Evolutionary conservation across 2,113 vertebrate genomes (phyloP).

Genomic region (Quiscalus mexicanus): DNA sequence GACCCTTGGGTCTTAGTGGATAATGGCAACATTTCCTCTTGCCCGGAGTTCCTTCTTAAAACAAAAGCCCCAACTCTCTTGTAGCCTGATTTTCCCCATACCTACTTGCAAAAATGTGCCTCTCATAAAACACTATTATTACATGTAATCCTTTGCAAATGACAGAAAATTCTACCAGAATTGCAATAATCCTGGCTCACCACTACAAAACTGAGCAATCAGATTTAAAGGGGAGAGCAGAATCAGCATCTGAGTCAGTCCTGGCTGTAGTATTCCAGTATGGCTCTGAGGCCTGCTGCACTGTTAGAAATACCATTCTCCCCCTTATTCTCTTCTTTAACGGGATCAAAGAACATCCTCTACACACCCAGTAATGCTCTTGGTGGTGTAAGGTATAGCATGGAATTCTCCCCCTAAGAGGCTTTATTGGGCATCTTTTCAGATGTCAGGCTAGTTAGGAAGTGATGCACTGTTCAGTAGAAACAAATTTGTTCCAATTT

Average conservation of each 20-base stretch:
- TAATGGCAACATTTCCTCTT: not conserved
- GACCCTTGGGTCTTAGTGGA: not conserved
- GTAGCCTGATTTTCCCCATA: not conserved
- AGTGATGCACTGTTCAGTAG: not conserved
- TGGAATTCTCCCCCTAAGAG: not conserved
- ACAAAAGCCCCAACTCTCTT: not conserved
- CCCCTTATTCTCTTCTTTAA: not conserved
- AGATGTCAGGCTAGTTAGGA: not conserved
- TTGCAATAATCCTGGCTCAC: not conserved
- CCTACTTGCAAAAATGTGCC: not conserved
- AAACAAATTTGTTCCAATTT: conserved; percentile 27
- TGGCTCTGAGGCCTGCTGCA: not conserved
- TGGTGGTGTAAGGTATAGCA: not conserved
- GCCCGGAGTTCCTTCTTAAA: not conserved
- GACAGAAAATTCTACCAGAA: not conserved
- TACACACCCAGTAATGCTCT: not conserved
- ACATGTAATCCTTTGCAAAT: not conserved
- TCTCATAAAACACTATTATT: not conserved
- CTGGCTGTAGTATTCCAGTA: not conserved
- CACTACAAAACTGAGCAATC: not conserved
- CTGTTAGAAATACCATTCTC: not conserved
- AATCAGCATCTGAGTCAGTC: not conserved
- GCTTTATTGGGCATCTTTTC: not conserved
- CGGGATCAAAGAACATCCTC: not conserved
- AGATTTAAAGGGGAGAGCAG: not conserved